Conservation (phyloP, 1,140 invertebrate species). For the Nasonia giraulti region DNA sequence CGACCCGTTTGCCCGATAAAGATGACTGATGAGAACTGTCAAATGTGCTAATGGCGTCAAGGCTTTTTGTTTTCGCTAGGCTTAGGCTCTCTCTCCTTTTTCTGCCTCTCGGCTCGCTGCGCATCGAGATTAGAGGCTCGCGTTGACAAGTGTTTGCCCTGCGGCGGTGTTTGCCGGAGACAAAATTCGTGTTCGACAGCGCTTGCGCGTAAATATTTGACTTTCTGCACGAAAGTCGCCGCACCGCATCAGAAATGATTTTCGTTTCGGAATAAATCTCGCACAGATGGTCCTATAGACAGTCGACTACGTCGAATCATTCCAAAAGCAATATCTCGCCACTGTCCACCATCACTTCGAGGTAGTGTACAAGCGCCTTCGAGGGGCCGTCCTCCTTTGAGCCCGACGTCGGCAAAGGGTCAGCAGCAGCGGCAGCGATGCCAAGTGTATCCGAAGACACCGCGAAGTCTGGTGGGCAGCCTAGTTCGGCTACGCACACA, state of each 20-base stretch:
- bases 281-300: too few species aligned
- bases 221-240: too few species aligned
- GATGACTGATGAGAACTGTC: slow-evolving; percentile 61
- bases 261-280: too few species aligned
- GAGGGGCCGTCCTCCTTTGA: background rate
- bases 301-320: background rate
- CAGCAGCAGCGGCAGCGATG: too few species aligned
- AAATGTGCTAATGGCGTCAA: slow-evolving; percentile 57
- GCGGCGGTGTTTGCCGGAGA: background rate
- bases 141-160: background rate
- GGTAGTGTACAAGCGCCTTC: background rate
- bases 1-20: slow-evolving; percentile 53
- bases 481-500: background rate
- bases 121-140: too few species aligned
- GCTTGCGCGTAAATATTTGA: background rate
- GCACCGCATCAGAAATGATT: too few species aligned
- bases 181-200: too few species aligned
- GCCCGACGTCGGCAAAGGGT: background rate
- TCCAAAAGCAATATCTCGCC: background rate
- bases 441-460: background rate
- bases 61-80: slow-evolving; percentile 12
- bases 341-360: background rate
- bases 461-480: background rate
- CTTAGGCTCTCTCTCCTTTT: background rate
- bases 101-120: background rate